A percentile compares a stretch with the other conserved stretches of the same genome.
These are phyloP conservation scores for Melozone crissalis DNA, from an alignment of 2,113 vertebrate genomes.

Conservation along the genomic window DNA sequence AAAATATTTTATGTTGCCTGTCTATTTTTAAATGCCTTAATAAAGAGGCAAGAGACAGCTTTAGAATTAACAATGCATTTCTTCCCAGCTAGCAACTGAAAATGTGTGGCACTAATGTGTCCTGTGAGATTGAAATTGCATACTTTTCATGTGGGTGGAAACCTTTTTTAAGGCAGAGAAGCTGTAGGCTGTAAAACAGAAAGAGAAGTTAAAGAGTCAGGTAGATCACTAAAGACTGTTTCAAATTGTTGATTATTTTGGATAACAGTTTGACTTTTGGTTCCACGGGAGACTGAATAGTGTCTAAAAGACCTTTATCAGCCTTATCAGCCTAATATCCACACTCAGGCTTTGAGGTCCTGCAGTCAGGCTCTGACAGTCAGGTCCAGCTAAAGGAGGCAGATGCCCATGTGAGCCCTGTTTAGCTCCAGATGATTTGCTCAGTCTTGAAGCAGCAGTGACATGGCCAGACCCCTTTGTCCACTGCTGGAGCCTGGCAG, in stretches of 20 bases:
- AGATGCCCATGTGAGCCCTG: neutral
- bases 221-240: neutral
- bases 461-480: neutral
- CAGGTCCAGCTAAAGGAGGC: neutral
- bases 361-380: neutral
- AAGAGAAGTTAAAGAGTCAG: neutral
- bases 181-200: neutral
- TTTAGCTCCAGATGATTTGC: neutral
- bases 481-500: neutral
- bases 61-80: neutral
- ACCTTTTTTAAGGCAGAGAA: neutral
- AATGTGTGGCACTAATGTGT: neutral
- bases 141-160: neutral
- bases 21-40: slow-evolving; percentile 31
- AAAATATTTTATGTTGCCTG: slow-evolving; percentile 22
- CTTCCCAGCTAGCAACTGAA: neutral
- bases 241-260: neutral
- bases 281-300: neutral
- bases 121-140: neutral
- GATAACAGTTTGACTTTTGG: neutral
- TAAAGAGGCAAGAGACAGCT: slow-evolving; percentile 3
- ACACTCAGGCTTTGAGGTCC: neutral
- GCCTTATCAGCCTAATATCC: neutral
- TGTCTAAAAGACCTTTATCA: neutral
- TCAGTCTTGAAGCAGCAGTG: neutral